Conservation (phyloP, 2,797 vertebrate genomes). For the Gallinago nigripennis region DNA sequence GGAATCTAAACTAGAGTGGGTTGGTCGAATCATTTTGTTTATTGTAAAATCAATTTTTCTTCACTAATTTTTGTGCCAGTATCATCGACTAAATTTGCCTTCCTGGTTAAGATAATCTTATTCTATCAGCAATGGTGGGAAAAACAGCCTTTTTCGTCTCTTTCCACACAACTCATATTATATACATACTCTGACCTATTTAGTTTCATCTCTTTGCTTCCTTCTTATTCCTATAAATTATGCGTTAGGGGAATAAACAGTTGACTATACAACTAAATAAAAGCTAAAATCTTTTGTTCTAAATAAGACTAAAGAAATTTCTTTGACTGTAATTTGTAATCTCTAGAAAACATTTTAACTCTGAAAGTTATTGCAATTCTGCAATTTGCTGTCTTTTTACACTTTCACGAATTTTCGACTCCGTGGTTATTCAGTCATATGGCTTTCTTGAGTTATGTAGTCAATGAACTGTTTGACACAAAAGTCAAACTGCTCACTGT, state of each 20-base stretch:
- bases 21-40: not conserved
- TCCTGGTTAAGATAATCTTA: not conserved
- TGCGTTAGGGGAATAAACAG: not conserved
- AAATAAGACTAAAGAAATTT: not conserved
- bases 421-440: not conserved
- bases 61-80: not conserved
- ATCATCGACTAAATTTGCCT: not conserved
- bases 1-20: not conserved
- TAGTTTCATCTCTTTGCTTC: not conserved
- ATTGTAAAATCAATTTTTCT: not conserved
- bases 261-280: not conserved
- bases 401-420: not conserved
- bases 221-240: not conserved
- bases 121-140: not conserved
- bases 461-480: slow-evolving; percentile 18
- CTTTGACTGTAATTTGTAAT: not conserved
- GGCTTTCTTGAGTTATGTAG: not conserved
- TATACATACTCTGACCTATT: not conserved
- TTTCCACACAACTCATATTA: not conserved
- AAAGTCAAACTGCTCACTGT: not conserved
- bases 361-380: not conserved
- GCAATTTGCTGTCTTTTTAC: not conserved
- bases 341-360: not conserved
- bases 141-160: not conserved
- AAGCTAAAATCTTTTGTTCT: not conserved